A percentile compares a stretch with the other conserved stretches of the same genome.
Conservation (phyloP, 2,888 invertebrate species). For the Erebia ligea region DNA sequence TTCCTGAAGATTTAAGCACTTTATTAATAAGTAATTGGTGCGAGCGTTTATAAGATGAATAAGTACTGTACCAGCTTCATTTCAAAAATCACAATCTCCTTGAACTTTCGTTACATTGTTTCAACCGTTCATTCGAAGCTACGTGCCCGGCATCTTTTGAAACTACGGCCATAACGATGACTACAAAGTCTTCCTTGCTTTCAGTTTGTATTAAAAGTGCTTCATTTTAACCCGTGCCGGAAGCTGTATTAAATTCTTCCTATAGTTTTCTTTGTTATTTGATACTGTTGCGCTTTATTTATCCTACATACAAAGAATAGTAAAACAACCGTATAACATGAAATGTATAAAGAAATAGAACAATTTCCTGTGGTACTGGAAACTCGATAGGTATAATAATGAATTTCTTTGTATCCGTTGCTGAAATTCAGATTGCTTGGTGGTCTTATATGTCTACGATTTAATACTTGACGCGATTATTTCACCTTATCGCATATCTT, state of each 20-base stretch:
- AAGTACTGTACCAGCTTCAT: slow-evolving; percentile 1
- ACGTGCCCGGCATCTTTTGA: slow-evolving; percentile 5
- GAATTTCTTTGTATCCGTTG: background rate
- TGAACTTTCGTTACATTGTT: slow-evolving; percentile 13
- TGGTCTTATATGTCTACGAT: background rate
- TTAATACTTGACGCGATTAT: background rate
- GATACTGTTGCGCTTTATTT: background rate
- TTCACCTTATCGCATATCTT: background rate
- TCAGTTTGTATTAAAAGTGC: slow-evolving; percentile 5
- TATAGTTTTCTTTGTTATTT: background rate
- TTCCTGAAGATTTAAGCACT: background rate
- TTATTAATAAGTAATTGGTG: background rate
- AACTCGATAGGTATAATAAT: background rate
- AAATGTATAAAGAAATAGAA: slow-evolving; percentile 2
- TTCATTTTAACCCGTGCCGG: slow-evolving; percentile 8
- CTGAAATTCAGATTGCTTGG: background rate
- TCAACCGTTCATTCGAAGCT: background rate
- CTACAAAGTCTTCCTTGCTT: slow-evolving; percentile 9
- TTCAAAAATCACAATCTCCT: background rate
- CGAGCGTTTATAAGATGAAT: background rate
- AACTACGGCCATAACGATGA: background rate
- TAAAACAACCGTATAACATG: background rate
- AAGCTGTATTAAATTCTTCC: slow-evolving; percentile 8
- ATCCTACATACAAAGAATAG: background rate
- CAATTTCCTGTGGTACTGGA: background rate